Base-by-base conservation (phyloP, 2,797 vertebrate genomes). In the Onychomys leucogaster region DNA sequence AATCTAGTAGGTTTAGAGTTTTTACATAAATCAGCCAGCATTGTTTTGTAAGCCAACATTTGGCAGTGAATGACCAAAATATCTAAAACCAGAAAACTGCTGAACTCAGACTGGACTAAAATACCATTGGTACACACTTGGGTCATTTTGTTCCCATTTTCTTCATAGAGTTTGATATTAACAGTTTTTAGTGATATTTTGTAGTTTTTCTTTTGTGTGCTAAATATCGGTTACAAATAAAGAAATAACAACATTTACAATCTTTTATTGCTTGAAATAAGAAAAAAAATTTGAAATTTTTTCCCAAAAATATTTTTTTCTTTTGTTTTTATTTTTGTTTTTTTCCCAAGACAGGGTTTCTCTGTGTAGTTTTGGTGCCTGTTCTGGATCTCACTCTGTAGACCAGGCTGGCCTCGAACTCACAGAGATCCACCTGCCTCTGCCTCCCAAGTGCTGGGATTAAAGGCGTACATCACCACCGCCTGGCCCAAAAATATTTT, bases 41-140 rank as follows among this genome's bases (percentile, higher is more conserved):
- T 69, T 97, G 75, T 93, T 90, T 86, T 69, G 25, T 57, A 95
- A 93, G 49, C 75, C 55, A 78, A 0, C 82, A 49, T 59, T 87
- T 95, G 77, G 25, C 88, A 9, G 2, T 94, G 69, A 87, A 46
- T 95, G 52, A 90, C 43, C 57, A 5, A 19, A 2, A 77, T 34
- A 32, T 46, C 61, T 49, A 29, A 89, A 89, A 34, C 69, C 67
- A 61, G 59, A 90, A 89, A 65, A 88, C 85, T 69, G 14, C 27
- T 91, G 34, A 92, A 43, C 49, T 87, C 69, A 61, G 29, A 8
- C 61, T 95, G 23, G 17, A 73, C 34, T 83, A 32, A 11, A 80
- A 83, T 95, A 63, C 69, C 43, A 2, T 89, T 46, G 10, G 16
- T n/a, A 71, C n/a, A 89, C 14, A 55, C 57, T 52, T 67, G 27